Percentiles rank a stretch among this genome's conserved stretches.
Evolutionary conservation across 2,113 vertebrate species (phyloP).

Genomic region (Myrmophylax atrothorax): DNA sequence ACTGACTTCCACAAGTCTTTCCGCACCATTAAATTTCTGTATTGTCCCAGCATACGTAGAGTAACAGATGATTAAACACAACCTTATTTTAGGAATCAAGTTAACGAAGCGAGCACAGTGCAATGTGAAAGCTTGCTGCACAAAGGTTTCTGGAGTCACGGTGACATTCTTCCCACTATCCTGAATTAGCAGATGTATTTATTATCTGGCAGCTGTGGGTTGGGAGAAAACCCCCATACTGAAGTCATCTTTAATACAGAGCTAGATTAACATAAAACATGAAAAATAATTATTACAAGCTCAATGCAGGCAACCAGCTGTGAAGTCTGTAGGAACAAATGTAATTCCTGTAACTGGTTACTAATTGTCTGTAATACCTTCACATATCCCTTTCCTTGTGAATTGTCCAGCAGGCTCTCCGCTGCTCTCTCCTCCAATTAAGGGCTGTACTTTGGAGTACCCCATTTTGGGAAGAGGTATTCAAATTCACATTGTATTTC

Average conservation of each 20-base stretch:
- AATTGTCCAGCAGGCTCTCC: not conserved
- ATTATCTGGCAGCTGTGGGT: not conserved
- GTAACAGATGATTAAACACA: constrained; percentile 20
- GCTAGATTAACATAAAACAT: not conserved
- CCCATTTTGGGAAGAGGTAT: not conserved
- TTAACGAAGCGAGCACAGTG: not conserved
- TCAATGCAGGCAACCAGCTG: not conserved
- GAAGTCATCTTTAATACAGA: not conserved
- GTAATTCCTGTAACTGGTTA: not conserved
- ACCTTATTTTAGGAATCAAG: not conserved
- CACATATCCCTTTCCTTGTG: fast-evolving
- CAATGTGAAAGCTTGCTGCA: not conserved
- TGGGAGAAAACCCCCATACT: not conserved
- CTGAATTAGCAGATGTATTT: not conserved
- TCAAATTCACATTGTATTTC: not conserved
- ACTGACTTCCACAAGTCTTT: not conserved
- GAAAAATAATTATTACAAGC: not conserved
- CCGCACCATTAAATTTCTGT: not conserved
- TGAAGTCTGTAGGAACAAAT: not conserved
- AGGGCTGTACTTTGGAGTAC: not conserved
- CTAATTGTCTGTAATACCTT: not conserved
- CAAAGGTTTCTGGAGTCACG: not conserved
- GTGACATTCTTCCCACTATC: not conserved
- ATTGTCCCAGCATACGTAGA: not conserved
- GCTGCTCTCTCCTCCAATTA: not conserved